Evolutionary conservation across 2,797 vertebrate genomes (phyloP), one percentile per base, ranked within the genome.

Genomic region (Brachymystax lenok): DNA sequence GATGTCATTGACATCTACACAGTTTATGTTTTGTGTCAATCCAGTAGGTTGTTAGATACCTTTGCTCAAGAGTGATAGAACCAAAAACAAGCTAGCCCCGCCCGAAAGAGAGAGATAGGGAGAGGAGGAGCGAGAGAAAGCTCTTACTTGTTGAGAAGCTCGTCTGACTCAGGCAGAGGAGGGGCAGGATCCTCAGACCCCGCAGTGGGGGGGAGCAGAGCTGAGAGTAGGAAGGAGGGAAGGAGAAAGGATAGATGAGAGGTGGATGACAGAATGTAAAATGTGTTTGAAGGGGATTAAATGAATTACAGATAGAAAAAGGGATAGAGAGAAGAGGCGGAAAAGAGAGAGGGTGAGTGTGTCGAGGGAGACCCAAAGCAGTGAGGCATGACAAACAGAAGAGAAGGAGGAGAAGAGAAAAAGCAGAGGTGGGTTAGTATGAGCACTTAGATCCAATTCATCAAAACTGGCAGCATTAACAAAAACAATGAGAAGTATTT

Each of bases 61-160:
- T 24, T 63, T 21, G 64, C 64, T 27, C 24, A 30, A 30, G 13
- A 64, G 10, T 24, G 63, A 67, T 33, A 67, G 27, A 30, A 61
- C n/a, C 56, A 5, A 2, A 46, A 19, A 56, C 56, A 61, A n/a
- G 56, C 63, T 4, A 28, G n/a, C 27, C 12, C 27, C 12, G 8
- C 28, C 27, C 2, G 8, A 70, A 3, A 5, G 16, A 16, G n/a
- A 73, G 59, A 19, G 5, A 56, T 17, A 30, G 21, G 27, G 40
- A 54, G 50, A 51, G 68, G 68, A 17, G 66, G 73, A 68, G 54
- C 40, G 51, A 52, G 85, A 24, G 56, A 61, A 52, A 64, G 67
- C 73, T 85, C 97, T 97, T 96, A 98, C 97, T 98, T 98, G 94
- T 97, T 94, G 86, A 98, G 95, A 90, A 98, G 96, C 74, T 97